These are phyloP conservation scores for Enoplosus armatus DNA, from an alignment of 2,797 vertebrate species.

Conservation along the genomic window DNA sequence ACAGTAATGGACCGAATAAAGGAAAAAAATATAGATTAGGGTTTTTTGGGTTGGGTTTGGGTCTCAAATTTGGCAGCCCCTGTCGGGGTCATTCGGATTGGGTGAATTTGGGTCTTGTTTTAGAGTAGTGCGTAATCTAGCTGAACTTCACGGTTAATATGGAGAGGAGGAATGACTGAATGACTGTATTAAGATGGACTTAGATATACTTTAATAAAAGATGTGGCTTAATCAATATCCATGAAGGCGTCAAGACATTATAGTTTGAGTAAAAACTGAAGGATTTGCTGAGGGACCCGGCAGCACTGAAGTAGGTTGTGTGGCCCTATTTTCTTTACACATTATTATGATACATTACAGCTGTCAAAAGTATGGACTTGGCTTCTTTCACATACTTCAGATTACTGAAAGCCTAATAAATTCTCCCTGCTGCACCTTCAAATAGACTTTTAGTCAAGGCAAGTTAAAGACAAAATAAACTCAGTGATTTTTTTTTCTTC, in stretches of 20 bases:
- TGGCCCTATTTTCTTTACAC: constrained; percentile 38
- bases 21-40: too few species aligned
- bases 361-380: constrained; percentile 48
- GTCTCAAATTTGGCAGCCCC: neutral
- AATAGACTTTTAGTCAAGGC: constrained; percentile 25
- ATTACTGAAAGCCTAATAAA: constrained; percentile 47
- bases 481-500: neutral
- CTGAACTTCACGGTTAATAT: neutral
- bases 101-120: neutral
- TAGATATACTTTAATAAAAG: neutral
- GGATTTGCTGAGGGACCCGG: constrained; percentile 18
- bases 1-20: neutral
- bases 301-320: constrained; percentile 9
- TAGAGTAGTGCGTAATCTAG: neutral
- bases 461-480: constrained; percentile 23
- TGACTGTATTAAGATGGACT: neutral
- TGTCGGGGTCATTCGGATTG: too few species aligned
- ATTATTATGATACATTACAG: constrained; percentile 59
- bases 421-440: constrained; percentile 14
- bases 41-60: neutral
- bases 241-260: neutral
- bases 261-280: constrained; percentile 12
- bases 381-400: constrained; percentile 22
- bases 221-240: constrained; percentile 4
- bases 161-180: neutral